Percentiles rank a stretch among this genome's conserved stretches.
phyloP scores from a whole-genome alignment of 2,113 vertebrate genomes.

The Boulengeromyrus knoepffleri region DNA sequence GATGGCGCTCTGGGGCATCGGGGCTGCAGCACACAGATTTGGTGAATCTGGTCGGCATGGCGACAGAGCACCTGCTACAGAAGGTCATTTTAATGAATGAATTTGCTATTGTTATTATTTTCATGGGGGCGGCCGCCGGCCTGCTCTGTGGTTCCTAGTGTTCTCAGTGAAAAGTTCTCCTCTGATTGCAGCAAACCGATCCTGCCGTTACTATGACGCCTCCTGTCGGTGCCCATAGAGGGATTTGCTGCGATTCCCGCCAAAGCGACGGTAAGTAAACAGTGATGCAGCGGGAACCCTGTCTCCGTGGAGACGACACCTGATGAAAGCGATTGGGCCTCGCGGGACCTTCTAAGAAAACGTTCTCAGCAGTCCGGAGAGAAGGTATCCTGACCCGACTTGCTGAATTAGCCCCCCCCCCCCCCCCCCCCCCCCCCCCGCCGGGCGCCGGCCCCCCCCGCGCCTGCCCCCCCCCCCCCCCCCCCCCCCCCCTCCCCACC shows the following conservation, averaged over 20 bases:
- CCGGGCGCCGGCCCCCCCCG: no score
- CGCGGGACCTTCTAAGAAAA: background rate
- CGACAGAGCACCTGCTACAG: background rate
- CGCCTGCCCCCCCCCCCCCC: no score
- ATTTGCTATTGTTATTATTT: background rate
- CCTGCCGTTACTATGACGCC: background rate
- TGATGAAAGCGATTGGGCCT: background rate
- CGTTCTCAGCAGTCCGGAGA: background rate
- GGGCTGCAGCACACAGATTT: background rate
- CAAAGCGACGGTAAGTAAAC: background rate
- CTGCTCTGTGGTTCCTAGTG: background rate
- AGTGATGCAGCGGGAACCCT: background rate
- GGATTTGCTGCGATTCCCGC: background rate
- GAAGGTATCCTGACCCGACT: background rate
- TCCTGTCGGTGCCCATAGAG: background rate
- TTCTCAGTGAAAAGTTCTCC: background rate
- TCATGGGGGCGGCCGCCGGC: background rate
- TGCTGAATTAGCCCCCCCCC: background rate
- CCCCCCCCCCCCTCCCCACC: no score
- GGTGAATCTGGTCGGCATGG: conserved; percentile 22
- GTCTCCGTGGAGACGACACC: background rate
- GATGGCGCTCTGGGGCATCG: background rate
- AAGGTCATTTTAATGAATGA: background rate
- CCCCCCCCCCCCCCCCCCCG: background rate
- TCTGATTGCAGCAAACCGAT: background rate